phyloP scores from a whole-genome alignment of 2,113 vertebrate species.

The Hypanus sabinus region DNA sequence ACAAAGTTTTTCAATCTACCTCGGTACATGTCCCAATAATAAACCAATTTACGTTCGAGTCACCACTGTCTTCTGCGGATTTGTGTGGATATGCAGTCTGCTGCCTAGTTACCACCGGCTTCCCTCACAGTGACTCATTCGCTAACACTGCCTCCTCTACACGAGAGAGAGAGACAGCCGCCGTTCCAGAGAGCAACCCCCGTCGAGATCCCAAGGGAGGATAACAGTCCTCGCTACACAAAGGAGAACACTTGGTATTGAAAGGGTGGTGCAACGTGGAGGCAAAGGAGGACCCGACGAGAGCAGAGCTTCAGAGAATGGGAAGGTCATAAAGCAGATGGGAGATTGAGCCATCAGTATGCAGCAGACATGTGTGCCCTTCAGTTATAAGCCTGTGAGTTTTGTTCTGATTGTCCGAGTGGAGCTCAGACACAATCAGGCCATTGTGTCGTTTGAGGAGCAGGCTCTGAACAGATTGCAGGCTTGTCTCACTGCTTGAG shows the following conservation, averaged over 20 bases:
- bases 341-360: background rate
- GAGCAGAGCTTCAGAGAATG: background rate
- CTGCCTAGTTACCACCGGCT: background rate
- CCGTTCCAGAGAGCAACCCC: background rate
- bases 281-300: background rate
- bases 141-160: background rate
- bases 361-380: background rate
- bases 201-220: background rate
- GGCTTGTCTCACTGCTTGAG: background rate
- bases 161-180: background rate
- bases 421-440: background rate
- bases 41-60: background rate
- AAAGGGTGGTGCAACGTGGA: background rate
- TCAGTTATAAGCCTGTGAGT: background rate
- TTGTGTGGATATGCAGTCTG: too few relatives aligned
- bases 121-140: background rate
- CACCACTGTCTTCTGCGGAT: background rate
- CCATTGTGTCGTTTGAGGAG: background rate
- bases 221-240: background rate
- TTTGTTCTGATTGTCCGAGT: background rate
- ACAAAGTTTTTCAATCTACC: too few relatives aligned
- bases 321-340: background rate
- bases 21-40: too few relatives aligned
- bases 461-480: slow-evolving; percentile 9
- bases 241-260: too few relatives aligned